Evolutionary conservation across 2,113 vertebrate genomes (phyloP).

Genomic region (Rhea pennata): DNA sequence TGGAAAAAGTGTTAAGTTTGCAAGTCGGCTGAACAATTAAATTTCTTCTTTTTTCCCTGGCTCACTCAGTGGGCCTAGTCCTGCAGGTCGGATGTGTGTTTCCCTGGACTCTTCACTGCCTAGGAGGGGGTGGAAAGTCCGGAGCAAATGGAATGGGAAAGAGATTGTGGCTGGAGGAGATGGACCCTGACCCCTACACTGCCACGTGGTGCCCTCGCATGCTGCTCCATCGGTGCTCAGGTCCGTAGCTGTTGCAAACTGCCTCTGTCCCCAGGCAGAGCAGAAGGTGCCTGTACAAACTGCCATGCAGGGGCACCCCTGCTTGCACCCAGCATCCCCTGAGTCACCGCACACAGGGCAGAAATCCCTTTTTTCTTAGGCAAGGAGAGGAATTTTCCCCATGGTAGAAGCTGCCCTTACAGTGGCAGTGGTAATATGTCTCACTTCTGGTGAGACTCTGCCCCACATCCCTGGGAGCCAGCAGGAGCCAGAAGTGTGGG

Average conservation of each 20-base stretch:
- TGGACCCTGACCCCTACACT: background rate
- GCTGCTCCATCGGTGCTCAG: fast-evolving
- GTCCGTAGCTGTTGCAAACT: background rate
- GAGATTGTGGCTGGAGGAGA: background rate
- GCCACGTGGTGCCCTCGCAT: background rate
- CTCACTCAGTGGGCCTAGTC: background rate
- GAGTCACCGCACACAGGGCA: background rate
- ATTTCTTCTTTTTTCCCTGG: background rate
- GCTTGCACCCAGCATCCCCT: too few species aligned
- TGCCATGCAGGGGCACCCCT: too few species aligned
- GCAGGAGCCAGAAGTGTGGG: background rate
- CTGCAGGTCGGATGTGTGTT: background rate
- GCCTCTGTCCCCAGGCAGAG: background rate
- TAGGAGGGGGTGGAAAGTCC: background rate
- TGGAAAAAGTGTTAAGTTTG: background rate
- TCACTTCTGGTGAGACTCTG: background rate
- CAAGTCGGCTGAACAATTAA: background rate
- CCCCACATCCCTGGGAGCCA: too few species aligned
- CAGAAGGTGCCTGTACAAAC: background rate
- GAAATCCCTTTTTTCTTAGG: background rate
- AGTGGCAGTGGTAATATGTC: background rate
- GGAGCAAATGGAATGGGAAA: fast-evolving
- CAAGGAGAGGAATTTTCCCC: background rate
- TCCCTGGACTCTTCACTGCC: background rate
- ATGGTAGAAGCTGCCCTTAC: background rate